Conservation (phyloP, 2,113 vertebrate genomes). For the Elgaria multicarinata region DNA sequence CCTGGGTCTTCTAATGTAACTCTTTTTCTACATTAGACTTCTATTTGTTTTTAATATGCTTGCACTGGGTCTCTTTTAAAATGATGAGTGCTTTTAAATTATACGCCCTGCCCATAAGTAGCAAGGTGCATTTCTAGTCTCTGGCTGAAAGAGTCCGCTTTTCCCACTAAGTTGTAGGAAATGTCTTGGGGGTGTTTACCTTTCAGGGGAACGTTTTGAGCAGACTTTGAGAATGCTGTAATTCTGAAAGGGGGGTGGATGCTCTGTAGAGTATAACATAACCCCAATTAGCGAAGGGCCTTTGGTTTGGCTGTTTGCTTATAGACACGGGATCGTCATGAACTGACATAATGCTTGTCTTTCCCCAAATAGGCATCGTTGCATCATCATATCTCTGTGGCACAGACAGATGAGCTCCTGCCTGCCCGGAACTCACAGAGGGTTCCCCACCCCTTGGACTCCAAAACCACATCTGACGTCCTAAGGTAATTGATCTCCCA, state of each 20-base stretch:
- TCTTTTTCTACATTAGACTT: no score
- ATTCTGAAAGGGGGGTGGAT: not conserved
- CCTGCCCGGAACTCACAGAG: slow-evolving; percentile 90
- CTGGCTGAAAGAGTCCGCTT: not conserved
- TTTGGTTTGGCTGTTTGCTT: accelerated
- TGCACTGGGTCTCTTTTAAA: no score
- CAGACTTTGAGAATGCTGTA: not conserved
- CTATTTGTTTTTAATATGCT: no score
- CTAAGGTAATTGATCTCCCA: slow-evolving; percentile 84
- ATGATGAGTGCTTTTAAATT: no score
- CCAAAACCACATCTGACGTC: slow-evolving; percentile 98
- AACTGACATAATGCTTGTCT: slow-evolving; percentile 11
- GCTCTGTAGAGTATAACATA: not conserved
- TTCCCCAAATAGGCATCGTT: slow-evolving; percentile 87
- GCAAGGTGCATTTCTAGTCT: not conserved
- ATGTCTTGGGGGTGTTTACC: not conserved
- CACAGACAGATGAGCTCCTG: slow-evolving; percentile 91
- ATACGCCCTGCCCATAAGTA: not conserved
- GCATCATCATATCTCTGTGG: slow-evolving; percentile 96
- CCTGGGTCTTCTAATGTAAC: no score
- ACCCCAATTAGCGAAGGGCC: accelerated
- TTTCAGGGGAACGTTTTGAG: not conserved
- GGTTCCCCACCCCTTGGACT: slow-evolving; percentile 94
- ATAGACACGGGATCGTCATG: not conserved
- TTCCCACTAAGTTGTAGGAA: not conserved